Conservation (phyloP, 2,888 invertebrate species). For the Zaprionus bogoriensis region DNA sequence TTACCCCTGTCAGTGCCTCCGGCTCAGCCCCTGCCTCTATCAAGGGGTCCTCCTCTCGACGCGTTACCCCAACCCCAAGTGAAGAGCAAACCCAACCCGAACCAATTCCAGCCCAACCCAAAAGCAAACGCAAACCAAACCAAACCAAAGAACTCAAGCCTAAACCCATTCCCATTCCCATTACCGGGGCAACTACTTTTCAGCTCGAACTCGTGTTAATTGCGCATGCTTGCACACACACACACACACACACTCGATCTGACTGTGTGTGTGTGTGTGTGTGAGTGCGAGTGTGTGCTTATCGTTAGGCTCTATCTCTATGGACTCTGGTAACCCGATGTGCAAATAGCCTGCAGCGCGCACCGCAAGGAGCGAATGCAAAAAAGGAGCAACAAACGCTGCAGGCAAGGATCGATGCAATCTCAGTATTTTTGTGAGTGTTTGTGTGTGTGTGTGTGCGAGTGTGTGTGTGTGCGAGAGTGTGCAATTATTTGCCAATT, state of each 20-base stretch:
- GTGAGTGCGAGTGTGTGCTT: slow-evolving; percentile 25
- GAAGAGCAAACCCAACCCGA: slow-evolving; percentile 9
- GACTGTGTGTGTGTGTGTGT: slow-evolving; percentile 13
- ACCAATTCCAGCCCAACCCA: no score
- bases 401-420: slow-evolving; percentile 46
- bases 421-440: not conserved
- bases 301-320: slow-evolving; percentile 42
- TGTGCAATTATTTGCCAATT: slow-evolving; percentile 60
- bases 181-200: slow-evolving; percentile 40
- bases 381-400: slow-evolving; percentile 52
- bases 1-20: not conserved
- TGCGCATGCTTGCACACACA: slow-evolving; percentile 58
- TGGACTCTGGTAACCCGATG: slow-evolving; percentile 47
- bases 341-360: slow-evolving; percentile 53
- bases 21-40: slow-evolving; percentile 5
- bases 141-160: slow-evolving; percentile 5
- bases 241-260: slow-evolving; percentile 2
- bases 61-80: slow-evolving; percentile 13
- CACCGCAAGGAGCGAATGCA: slow-evolving; percentile 23
- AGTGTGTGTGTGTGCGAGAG: slow-evolving; percentile 10
- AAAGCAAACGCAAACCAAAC: slow-evolving; percentile 11
- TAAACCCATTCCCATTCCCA: slow-evolving; percentile 21
- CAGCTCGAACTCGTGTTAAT: slow-evolving; percentile 53
- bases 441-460: not conserved
- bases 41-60: slow-evolving; percentile 25